Evolutionary conservation across 1,140 invertebrate species (phyloP).

Genomic region (Leptopilina boulardi): DNA sequence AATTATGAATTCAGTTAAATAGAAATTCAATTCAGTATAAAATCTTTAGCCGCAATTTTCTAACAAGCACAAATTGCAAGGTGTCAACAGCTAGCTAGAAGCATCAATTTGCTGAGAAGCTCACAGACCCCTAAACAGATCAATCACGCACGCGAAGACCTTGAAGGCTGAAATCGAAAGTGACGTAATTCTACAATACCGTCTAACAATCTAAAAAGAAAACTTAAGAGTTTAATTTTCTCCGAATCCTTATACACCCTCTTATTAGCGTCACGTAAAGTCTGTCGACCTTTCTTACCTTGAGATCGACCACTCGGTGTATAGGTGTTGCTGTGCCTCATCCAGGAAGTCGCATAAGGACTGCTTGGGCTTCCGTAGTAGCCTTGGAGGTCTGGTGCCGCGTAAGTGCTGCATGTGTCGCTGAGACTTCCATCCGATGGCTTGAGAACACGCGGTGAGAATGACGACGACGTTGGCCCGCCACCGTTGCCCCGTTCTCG

Average conservation of each 20-base stretch:
- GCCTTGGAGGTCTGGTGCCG: slow-evolving; percentile 76
- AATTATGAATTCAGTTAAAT: too few relatives aligned
- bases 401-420: slow-evolving; percentile 80
- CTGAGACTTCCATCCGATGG: slow-evolving; percentile 86
- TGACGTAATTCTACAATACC: not conserved
- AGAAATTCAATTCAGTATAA: too few relatives aligned
- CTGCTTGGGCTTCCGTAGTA: slow-evolving; percentile 73
- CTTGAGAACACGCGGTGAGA: slow-evolving; percentile 69
- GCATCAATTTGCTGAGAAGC: slow-evolving; percentile 12
- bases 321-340: slow-evolving; percentile 79
- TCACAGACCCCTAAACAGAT: not conserved
- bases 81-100: not conserved
- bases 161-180: not conserved
- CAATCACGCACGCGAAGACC: slow-evolving; percentile 24
- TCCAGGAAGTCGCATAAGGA: slow-evolving; percentile 77
- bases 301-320: slow-evolving; percentile 74
- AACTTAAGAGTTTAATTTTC: not conserved
- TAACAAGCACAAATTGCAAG: not conserved
- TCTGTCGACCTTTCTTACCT: slow-evolving; percentile 54
- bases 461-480: slow-evolving; percentile 73
- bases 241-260: not conserved
- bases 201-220: not conserved
- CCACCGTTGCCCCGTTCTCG: slow-evolving; percentile 64
- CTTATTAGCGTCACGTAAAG: slow-evolving; percentile 3
- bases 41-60: not conserved